Evolutionary conservation across 1,140 invertebrate species (phyloP).

Genomic region (Leptinotarsa texana): DNA sequence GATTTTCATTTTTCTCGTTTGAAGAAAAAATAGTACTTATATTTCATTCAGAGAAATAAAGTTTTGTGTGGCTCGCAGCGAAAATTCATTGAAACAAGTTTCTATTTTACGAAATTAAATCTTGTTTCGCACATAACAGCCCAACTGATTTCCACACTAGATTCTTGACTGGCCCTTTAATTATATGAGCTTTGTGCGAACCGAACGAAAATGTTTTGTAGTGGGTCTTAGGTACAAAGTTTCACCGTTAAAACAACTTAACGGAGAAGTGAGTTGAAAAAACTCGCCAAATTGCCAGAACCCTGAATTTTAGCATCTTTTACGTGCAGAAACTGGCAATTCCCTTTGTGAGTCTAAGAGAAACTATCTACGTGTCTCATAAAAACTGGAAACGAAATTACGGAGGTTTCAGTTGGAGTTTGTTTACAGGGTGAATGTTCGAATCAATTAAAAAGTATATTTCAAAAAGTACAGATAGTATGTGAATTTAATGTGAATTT

Average conservation of each 20-base stretch:
- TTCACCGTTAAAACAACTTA: slow-evolving; percentile 24
- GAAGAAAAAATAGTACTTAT: no score
- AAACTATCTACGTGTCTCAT: slow-evolving; percentile 25
- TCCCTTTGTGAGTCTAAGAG: slow-evolving; percentile 23
- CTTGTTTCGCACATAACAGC: no score
- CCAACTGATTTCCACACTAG: neutral
- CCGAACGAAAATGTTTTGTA: neutral
- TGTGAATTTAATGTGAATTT: no score
- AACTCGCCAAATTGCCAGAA: slow-evolving; percentile 14
- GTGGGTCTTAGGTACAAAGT: neutral
- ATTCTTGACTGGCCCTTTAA: neutral
- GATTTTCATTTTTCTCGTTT: no score
- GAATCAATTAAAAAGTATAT: no score
- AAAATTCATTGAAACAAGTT: no score
- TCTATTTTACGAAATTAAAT: no score
- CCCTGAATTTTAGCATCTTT: slow-evolving; percentile 25
- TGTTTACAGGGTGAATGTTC: neutral
- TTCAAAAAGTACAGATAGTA: no score
- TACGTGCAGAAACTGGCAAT: slow-evolving; percentile 24
- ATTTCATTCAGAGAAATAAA: no score
- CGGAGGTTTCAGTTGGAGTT: slow-evolving; percentile 13
- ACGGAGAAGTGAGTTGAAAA: slow-evolving; percentile 9
- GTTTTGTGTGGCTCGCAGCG: no score
- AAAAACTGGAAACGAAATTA: slow-evolving; percentile 22
- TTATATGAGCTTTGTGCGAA: neutral